These are phyloP conservation scores for Prunella fulvescens DNA, from an alignment of 2,113 vertebrate species.

Conservation along the genomic window DNA sequence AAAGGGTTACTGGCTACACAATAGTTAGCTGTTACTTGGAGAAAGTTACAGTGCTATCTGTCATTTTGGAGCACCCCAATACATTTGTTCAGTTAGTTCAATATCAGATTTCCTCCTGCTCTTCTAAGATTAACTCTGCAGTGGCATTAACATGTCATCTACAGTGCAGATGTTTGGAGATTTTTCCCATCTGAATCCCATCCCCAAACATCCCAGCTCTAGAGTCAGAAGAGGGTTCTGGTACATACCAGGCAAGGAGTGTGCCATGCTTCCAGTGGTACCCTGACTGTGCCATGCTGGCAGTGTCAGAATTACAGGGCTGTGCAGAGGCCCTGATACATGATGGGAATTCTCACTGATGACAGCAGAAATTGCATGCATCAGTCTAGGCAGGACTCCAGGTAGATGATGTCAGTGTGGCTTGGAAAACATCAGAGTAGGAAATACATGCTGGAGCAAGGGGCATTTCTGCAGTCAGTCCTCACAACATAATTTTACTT, in stretches of 20 bases:
- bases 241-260: neutral
- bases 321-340: neutral
- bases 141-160: neutral
- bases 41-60: neutral
- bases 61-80: neutral
- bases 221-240: neutral
- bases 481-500: neutral
- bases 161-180: rapidly evolving
- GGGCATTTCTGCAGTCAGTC: slow-evolving; percentile 25
- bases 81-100: neutral
- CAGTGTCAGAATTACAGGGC: neutral
- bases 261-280: neutral
- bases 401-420: slow-evolving; percentile 45
- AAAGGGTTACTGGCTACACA: neutral
- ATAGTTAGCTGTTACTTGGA: neutral
- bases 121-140: neutral
- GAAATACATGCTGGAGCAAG: neutral
- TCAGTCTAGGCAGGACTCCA: slow-evolving; percentile 26
- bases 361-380: neutral
- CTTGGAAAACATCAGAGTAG: slow-evolving; percentile 53
- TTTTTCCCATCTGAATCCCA: neutral
- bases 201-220: neutral
- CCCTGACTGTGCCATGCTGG: neutral
- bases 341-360: slow-evolving; percentile 6
- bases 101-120: neutral